These are phyloP conservation scores for Alfaro cultratus DNA, from an alignment of 2,797 vertebrate species.

Conservation along the genomic window DNA sequence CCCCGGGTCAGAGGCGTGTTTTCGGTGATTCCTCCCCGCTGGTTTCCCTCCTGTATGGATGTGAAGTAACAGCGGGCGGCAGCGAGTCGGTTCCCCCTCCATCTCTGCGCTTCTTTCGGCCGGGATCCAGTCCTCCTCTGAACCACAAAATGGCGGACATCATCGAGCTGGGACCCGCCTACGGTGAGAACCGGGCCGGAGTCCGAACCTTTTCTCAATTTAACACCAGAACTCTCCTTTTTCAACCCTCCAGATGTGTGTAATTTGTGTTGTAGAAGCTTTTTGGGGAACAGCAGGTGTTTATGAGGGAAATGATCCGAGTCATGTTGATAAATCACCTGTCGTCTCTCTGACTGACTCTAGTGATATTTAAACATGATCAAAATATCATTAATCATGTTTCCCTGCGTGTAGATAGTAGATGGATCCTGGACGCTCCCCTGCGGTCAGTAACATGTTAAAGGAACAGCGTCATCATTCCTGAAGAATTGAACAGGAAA, in stretches of 20 bases:
- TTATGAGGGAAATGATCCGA: rapidly evolving
- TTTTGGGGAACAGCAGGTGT: background rate
- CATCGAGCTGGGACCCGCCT: conserved; percentile 80
- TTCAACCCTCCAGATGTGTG: rapidly evolving
- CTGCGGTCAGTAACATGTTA: too few species aligned
- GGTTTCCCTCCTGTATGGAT: conserved; percentile 49
- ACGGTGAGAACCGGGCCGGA: conserved; percentile 73
- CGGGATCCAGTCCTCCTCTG: conserved; percentile 46
- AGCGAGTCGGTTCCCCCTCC: conserved; percentile 37
- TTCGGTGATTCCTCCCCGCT: conserved; percentile 8
- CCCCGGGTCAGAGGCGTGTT: background rate
- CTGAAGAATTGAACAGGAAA: background rate
- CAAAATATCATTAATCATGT: background rate
- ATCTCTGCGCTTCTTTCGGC: conserved; percentile 29
- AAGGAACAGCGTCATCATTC: background rate
- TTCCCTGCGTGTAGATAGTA: background rate
- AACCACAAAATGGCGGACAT: conserved; percentile 85
- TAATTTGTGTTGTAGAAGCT: rapidly evolving
- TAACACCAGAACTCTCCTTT: background rate
- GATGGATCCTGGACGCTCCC: background rate
- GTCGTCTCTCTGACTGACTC: background rate
- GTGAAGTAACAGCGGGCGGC: conserved; percentile 49
- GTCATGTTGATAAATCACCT: background rate
- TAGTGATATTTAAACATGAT: background rate
- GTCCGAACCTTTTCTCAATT: background rate